Conservation (phyloP, 2,113 vertebrate species). For the Amphilophus citrinellus region DNA sequence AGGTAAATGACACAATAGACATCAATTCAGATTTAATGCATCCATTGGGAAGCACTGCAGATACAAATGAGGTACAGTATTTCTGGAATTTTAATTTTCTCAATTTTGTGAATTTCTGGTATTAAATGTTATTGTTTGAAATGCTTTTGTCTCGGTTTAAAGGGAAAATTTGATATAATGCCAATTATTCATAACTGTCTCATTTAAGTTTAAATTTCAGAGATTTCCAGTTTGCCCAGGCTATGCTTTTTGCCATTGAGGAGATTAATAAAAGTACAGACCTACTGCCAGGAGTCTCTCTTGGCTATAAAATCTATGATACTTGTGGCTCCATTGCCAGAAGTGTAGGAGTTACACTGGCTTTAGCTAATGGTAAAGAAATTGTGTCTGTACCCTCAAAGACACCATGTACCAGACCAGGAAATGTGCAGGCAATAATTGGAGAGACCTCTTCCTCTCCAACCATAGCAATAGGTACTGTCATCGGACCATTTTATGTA, state of each 20-base stretch:
- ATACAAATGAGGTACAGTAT: background rate
- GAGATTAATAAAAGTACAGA: too few species aligned
- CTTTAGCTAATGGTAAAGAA: slow-evolving; percentile 69
- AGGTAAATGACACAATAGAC: slow-evolving; percentile 48
- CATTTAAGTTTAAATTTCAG: slow-evolving; percentile 73
- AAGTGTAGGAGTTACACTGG: slow-evolving; percentile 51
- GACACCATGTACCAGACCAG: slow-evolving; percentile 54
- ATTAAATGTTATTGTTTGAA: background rate
- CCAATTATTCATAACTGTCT: background rate
- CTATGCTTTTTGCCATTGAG: too few species aligned
- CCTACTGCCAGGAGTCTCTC: background rate
- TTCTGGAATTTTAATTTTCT: background rate
- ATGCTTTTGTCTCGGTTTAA: background rate
- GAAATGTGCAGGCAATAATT: slow-evolving; percentile 76
- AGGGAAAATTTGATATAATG: background rate
- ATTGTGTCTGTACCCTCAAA: background rate
- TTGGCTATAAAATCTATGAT: background rate
- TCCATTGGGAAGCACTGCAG: background rate
- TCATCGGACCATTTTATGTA: slow-evolving; percentile 74
- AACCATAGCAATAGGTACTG: slow-evolving; percentile 72
- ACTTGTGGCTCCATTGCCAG: too few species aligned
- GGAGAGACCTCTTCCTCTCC: slow-evolving; percentile 78
- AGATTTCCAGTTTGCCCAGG: slow-evolving; percentile 19
- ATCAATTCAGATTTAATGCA: background rate
- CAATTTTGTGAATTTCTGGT: background rate